Evolutionary conservation across 2,888 invertebrate genomes (phyloP), one percentile per base, ranked within the genome.

Genomic region (Galeopsomyia nigrocyanea): DNA sequence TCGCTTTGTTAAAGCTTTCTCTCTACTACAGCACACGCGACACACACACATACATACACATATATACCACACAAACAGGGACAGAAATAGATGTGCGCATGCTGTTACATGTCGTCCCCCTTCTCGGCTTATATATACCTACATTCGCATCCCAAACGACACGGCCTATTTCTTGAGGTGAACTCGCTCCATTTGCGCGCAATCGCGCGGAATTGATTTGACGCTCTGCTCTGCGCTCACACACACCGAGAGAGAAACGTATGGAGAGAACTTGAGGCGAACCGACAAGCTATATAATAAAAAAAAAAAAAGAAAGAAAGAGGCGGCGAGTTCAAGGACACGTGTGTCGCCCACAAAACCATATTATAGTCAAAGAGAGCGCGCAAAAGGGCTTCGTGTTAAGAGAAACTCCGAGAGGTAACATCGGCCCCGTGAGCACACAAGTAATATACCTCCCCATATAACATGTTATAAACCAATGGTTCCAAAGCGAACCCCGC

Each of bases 241-340:
- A n/a, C n/a, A n/a, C n/a, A 31, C 22, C 56, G 56, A 56, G 21
- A 64, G 63, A 63, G 47, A 61, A 61, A n/a, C 56, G 66, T 61
- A 53, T 61, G 49, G 61, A 58, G 46, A 46, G 39, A 46, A 46
- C 58, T 58, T 58, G 17, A 50, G 50, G 50, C n/a, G n/a, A 58
- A 58, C 58, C 58, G 58, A 39, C 46, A 46, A 10, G 57, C 46
- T 10, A 46, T 46, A 46, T 19, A 58, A 3, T 1, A 39, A 7
- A 10, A 39, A 7, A 10, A 39, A 10, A 7, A 39, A 10, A 13
- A 10, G 39, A 39, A 3, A 39, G 39, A 26, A 26, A 39, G 39
- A 39, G 7, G 7, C 39, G 39, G 5, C 66, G 60, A 68, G 67
- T 68, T 68, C 67, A 68, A 68, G 67, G 67, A 60, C 67, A 60